Conservation (phyloP, 2,888 invertebrate genomes). For the Atethmia centrago region DNA sequence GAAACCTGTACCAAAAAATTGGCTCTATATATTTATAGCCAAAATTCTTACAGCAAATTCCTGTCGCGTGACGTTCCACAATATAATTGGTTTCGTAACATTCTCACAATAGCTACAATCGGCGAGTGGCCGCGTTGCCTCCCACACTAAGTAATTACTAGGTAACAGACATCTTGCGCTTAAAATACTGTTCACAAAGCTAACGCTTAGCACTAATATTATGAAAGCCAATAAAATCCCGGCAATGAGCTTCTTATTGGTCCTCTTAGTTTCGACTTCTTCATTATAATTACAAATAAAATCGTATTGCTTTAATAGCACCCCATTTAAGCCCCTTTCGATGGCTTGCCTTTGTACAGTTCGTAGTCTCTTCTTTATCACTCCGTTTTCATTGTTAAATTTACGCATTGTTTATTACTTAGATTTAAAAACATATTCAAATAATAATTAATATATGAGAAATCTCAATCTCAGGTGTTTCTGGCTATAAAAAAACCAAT, state of each 20-base stretch:
- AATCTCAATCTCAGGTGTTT: background rate
- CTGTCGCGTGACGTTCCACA: slow-evolving; percentile 92
- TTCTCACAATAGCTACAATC: slow-evolving; percentile 95
- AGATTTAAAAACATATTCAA: slow-evolving; percentile 49
- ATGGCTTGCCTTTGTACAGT: slow-evolving; percentile 77
- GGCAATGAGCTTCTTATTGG: slow-evolving; percentile 72
- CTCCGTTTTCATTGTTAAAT: slow-evolving; percentile 38
- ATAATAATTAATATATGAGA: background rate
- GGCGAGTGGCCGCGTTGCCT: slow-evolving; percentile 95
- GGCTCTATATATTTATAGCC: slow-evolving; percentile 37
- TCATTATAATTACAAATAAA: slow-evolving; percentile 74
- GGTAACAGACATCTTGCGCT: slow-evolving; percentile 94
- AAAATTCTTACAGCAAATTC: slow-evolving; percentile 90
- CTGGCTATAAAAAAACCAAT: background rate
- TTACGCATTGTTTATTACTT: slow-evolving; percentile 60
- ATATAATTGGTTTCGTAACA: slow-evolving; percentile 92
- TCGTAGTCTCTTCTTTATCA: slow-evolving; percentile 66
- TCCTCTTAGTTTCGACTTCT: slow-evolving; percentile 67
- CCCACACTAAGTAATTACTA: slow-evolving; percentile 96
- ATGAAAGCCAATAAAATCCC: slow-evolving; percentile 70
- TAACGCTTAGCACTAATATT: slow-evolving; percentile 73
- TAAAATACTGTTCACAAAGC: slow-evolving; percentile 80
- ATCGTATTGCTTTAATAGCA: slow-evolving; percentile 75
- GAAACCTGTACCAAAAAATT: slow-evolving; percentile 27
- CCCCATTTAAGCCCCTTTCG: slow-evolving; percentile 74